Evolutionary conservation across 2,888 invertebrate species (phyloP).

Genomic region (Epirrita christyi): DNA sequence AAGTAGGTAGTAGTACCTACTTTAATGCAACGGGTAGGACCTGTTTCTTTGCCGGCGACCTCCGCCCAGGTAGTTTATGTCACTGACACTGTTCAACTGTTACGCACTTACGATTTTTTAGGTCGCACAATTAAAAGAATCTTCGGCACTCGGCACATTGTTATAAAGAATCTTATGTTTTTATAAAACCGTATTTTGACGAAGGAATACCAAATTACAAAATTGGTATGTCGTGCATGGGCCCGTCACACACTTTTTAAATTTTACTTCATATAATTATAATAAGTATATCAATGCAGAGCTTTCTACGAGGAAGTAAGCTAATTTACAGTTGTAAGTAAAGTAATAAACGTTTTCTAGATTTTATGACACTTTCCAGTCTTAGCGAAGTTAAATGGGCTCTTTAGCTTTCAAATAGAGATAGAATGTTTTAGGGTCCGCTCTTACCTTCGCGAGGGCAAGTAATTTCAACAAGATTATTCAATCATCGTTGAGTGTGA

Average conservation of each 20-base stretch:
- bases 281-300: neutral
- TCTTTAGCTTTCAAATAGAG: neutral
- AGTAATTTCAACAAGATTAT: too few relatives aligned
- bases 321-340: neutral
- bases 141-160: too few relatives aligned
- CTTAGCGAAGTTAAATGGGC: slow-evolving; percentile 15
- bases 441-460: too few relatives aligned
- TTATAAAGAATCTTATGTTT: too few relatives aligned
- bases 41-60: slow-evolving; percentile 24
- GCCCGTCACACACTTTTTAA: too few relatives aligned
- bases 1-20: slow-evolving; percentile 9
- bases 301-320: neutral
- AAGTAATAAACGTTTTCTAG: slow-evolving; percentile 34
- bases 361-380: slow-evolving; percentile 35
- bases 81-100: neutral
- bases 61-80: slow-evolving; percentile 15
- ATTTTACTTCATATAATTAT: too few relatives aligned
- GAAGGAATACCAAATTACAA: too few relatives aligned
- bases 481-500: too few relatives aligned
- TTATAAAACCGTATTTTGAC: too few relatives aligned
- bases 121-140: slow-evolving; percentile 1
- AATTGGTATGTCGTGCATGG: too few relatives aligned
- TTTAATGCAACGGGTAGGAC: slow-evolving; percentile 24
- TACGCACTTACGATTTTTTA: neutral
- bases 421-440: too few relatives aligned